Evolutionary conservation across 2,888 invertebrate species (phyloP).

Genomic region (Metallyticus violacea): DNA sequence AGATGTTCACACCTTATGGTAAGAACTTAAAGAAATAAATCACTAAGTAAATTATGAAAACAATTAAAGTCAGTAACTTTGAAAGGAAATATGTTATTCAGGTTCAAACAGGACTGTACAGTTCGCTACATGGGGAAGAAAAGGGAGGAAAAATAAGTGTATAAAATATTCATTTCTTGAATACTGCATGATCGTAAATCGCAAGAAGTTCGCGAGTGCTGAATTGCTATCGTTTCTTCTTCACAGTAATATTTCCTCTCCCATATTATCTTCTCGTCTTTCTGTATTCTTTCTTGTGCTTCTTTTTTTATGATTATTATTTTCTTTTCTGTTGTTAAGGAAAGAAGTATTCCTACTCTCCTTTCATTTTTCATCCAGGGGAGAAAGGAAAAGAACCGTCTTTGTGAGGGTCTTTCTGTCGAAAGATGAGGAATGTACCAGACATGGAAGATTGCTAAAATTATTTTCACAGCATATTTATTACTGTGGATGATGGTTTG

Average conservation of each 20-base stretch:
- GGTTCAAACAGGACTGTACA: not conserved
- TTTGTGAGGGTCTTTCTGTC: not conserved
- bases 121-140: not conserved
- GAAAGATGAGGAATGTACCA: not conserved
- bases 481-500: not conserved
- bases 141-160: not conserved
- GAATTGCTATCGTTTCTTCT: not conserved
- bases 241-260: not conserved
- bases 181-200: slow-evolving; percentile 2
- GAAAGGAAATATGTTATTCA: not conserved
- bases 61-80: not conserved
- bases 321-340: not conserved
- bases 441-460: not conserved
- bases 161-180: slow-evolving; percentile 9
- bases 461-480: not conserved
- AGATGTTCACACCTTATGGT: too few species aligned
- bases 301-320: not conserved
- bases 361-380: not conserved
- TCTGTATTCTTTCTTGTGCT: not conserved
- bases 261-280: not conserved
- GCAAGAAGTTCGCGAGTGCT: not conserved
- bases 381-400: not conserved
- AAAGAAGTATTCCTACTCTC: not conserved
- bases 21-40: too few species aligned
- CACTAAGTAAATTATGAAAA: not conserved